Conservation (phyloP, 2,888 invertebrate species). For the Ligdia adustata region DNA sequence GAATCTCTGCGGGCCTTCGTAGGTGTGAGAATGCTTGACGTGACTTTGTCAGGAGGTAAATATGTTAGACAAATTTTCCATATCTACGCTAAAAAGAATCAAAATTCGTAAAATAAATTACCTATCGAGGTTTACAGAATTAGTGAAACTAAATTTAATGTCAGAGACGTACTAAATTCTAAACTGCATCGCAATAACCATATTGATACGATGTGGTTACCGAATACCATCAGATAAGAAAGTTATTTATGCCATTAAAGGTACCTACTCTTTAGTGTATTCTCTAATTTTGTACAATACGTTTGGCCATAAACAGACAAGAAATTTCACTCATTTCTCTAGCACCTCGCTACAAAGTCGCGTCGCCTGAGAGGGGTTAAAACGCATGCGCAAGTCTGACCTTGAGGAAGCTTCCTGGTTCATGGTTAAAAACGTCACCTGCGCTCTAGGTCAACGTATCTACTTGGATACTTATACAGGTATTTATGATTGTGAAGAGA, state of each 20-base stretch:
- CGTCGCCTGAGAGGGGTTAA: conserved; percentile 34
- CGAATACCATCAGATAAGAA: not conserved
- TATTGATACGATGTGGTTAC: too few species aligned
- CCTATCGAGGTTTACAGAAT: too few species aligned
- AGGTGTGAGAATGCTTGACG: conserved; percentile 4
- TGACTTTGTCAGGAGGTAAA: conserved; percentile 11
- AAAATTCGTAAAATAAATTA: not conserved
- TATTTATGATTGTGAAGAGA: too few species aligned
- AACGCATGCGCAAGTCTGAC: conserved; percentile 68
- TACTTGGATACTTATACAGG: too few species aligned
- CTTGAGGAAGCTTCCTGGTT: conserved; percentile 78
- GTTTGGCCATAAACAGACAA: too few species aligned
- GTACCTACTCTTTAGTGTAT: too few species aligned
- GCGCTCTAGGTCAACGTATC: conserved; percentile 72
- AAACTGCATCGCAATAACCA: too few species aligned
- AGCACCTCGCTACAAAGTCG: conserved; percentile 50
- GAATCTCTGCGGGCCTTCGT: conserved; percentile 51
- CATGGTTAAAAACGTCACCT: conserved; percentile 69
- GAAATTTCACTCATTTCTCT: too few species aligned
- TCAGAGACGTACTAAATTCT: too few species aligned
- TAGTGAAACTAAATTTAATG: too few species aligned
- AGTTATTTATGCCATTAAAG: too few species aligned
- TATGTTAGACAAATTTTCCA: not conserved
- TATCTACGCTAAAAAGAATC: not conserved
- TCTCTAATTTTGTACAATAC: too few species aligned